A percentile compares a stretch with the other conserved stretches of the same genome.
Evolutionary conservation across 2,797 vertebrate genomes (phyloP).

Genomic region (Ciconia nigra): DNA sequence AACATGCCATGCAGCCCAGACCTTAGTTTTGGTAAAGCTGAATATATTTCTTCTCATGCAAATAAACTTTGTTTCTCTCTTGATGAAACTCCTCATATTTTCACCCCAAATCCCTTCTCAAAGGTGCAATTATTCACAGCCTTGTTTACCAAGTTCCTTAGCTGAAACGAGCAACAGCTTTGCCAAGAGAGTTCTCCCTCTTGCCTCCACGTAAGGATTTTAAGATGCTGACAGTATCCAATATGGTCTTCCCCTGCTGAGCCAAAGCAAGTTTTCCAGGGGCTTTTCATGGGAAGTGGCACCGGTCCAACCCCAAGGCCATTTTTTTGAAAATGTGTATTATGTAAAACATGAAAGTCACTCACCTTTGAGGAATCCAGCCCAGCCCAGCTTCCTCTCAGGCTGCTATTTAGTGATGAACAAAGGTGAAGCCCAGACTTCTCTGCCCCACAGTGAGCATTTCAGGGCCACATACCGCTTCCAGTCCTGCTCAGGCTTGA

Average conservation of each 20-base stretch:
- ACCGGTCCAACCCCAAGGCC: background rate
- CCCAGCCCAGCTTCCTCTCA: background rate
- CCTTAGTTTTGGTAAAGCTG: background rate
- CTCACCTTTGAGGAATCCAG: background rate
- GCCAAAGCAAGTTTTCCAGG: background rate
- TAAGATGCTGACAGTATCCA: slow-evolving; percentile 3
- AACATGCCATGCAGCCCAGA: background rate
- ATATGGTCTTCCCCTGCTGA: background rate
- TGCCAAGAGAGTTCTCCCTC: background rate
- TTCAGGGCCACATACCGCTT: background rate
- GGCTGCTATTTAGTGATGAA: background rate
- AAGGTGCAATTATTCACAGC: slow-evolving; percentile 34
- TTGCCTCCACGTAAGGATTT: slow-evolving; percentile 4
- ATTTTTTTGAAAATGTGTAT: background rate
- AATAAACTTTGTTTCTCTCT: slow-evolving; percentile 16
- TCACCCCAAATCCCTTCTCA: slow-evolving; percentile 23
- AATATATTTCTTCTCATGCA: background rate
- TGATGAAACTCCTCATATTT: slow-evolving; percentile 42
- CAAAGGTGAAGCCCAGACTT: background rate
- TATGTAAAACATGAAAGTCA: background rate
- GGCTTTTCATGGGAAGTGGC: background rate
- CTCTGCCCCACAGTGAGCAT: background rate
- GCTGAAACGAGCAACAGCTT: slow-evolving; percentile 34
- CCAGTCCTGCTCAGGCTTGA: slow-evolving; percentile 27
- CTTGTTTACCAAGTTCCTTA: slow-evolving; percentile 55